Conservation (phyloP, 2,797 vertebrate species). For the Helicolenus hilgendorfi region DNA sequence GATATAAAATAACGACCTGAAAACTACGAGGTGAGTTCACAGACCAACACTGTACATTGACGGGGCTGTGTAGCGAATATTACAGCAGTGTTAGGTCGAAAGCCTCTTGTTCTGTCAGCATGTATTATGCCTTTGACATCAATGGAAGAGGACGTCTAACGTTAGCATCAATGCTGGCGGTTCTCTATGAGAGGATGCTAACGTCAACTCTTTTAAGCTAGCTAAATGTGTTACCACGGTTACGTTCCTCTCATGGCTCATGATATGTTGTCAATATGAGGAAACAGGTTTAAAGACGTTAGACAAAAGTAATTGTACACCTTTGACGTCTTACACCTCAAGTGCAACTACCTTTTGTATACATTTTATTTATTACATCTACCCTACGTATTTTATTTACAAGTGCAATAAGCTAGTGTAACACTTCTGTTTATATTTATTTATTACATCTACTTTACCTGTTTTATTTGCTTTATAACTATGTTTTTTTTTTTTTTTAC, state of each 20-base stretch:
- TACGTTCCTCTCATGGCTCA: neutral
- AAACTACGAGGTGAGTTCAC: slow-evolving; percentile 34
- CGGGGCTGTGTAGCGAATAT: neutral
- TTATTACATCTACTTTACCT: too few species aligned
- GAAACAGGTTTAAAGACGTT: too few species aligned
- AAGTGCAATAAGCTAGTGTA: too few species aligned
- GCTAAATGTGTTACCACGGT: neutral
- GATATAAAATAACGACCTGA: neutral
- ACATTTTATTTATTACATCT: too few species aligned
- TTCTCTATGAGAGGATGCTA: neutral
- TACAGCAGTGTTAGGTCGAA: neutral
- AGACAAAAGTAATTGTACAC: too few species aligned
- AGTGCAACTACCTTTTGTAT: too few species aligned
- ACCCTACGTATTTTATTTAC: too few species aligned
- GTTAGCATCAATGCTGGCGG: neutral
- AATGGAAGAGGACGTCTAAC: slow-evolving; percentile 24
- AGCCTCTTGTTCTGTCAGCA: slow-evolving; percentile 18
- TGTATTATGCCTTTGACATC: slow-evolving; percentile 57
- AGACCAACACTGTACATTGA: neutral
- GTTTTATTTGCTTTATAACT: too few species aligned
- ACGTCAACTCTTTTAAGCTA: neutral
- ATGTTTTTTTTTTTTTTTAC: too few species aligned
- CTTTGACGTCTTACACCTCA: too few species aligned
- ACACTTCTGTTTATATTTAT: too few species aligned
- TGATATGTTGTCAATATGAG: neutral